Evolutionary conservation across 1,140 invertebrate species (phyloP), one percentile per base, ranked within the genome.

Genomic region (Pristionchus pacificus): DNA sequence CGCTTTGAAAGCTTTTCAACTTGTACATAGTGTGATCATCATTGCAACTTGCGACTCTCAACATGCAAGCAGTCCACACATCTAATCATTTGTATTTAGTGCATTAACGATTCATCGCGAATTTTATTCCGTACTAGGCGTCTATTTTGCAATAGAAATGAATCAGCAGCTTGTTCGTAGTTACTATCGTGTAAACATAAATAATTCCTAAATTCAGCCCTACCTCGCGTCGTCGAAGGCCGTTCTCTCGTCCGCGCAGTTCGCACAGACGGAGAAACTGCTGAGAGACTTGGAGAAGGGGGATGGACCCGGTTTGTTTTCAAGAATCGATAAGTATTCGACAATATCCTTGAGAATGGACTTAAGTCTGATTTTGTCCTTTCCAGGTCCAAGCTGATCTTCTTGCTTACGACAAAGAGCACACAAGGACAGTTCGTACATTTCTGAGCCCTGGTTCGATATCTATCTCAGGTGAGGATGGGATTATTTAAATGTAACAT

Each of bases 401-500:
- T 3, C 84, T 90, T 71, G 80, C 84, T 15, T 86, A 87, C 58
- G 91, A 97, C 84, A 88, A 89, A 74, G 82, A 80, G 82, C 80
- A 29, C 93, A 97, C 81, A 91, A 91, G 79, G 89, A 95, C 75
- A 97, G 94, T 1, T 97, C 92, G 84, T 98, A 97, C 81, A 95
- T 98, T 75, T 92, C 91, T 19, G 90, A 87, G 67, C 77, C 77
- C 24, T 97, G 93, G 93, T 97, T 94, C 87, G 92, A 98, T 83
- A 93, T 95, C 89, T 98, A 98, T 85, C 86, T 98, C 14, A 49
- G 38, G 38, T 49, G 38, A 10, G 38, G n/a, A n/a, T n/a, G n/a
- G n/a, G n/a, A n/a, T n/a, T n/a, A n/a, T n/a, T n/a, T n/a, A n/a
- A n/a, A n/a, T n/a, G n/a, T n/a, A n/a, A n/a, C n/a, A n/a, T n/a